These are phyloP conservation scores for cattle (Bos taurus) DNA, from an alignment of 2,113 vertebrate species.

Conservation along the genomic window DNA sequence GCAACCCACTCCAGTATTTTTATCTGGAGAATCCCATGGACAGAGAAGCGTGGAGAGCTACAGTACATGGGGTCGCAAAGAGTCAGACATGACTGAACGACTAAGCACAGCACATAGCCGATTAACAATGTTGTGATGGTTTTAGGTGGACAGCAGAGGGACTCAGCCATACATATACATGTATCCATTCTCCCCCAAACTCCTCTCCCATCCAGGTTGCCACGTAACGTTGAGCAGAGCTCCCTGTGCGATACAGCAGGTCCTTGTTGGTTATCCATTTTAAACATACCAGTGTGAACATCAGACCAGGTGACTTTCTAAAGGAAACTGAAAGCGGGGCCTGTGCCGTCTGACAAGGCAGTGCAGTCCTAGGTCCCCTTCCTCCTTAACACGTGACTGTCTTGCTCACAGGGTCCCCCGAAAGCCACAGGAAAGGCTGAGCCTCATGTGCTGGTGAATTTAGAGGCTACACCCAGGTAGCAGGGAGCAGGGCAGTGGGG, in stretches of 20 bases:
- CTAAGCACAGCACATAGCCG: not conserved
- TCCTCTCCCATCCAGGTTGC: not conserved
- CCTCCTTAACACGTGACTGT: rapidly evolving
- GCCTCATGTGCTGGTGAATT: not conserved
- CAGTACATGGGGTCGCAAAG: not conserved
- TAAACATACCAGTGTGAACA: not conserved
- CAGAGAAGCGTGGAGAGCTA: not conserved
- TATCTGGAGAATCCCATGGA: not conserved
- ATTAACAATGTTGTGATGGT: not conserved
- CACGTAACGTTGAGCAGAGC: not conserved
- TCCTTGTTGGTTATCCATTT: not conserved
- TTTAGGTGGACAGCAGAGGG: not conserved
- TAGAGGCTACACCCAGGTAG: not conserved
- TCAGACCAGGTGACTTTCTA: not conserved
- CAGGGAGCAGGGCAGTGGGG: not conserved
- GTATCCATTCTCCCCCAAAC: not conserved
- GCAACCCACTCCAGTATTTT: not conserved
- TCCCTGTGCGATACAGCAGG: not conserved
- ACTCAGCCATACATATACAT: not conserved
- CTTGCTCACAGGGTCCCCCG: rapidly evolving
- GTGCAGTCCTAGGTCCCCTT: not conserved
- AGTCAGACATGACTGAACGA: not conserved
- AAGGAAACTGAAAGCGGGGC: not conserved
- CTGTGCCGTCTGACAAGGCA: not conserved
- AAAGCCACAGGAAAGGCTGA: not conserved